Conservation (phyloP, 1,140 invertebrate genomes). For the Drosophila paulistorum region DNA sequence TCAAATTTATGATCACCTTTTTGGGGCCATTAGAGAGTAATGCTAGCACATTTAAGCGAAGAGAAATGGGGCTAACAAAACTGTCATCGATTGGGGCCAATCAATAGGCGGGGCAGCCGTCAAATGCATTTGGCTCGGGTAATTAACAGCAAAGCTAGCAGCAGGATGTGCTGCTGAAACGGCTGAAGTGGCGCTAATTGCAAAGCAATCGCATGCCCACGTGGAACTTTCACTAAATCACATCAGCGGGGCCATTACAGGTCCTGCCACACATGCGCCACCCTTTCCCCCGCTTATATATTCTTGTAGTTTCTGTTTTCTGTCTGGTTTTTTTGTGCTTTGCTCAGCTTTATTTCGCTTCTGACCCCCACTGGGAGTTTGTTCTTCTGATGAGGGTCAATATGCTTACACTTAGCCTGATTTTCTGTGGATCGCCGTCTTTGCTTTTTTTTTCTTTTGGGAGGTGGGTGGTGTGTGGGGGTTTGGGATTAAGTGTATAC, state of each 20-base stretch:
- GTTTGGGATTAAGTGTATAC: slow-evolving; percentile 30
- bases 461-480: slow-evolving; percentile 23
- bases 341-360: slow-evolving; percentile 54
- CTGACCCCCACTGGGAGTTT: slow-evolving; percentile 31
- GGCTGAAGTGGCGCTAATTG: slow-evolving; percentile 78
- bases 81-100: slow-evolving; percentile 67
- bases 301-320: no score
- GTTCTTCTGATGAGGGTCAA: slow-evolving; percentile 67
- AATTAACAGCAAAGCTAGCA: slow-evolving; percentile 47
- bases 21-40: slow-evolving; percentile 37
- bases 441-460: neutral
- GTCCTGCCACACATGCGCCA: slow-evolving; percentile 26
- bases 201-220: slow-evolving; percentile 69
- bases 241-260: slow-evolving; percentile 28
- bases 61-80: slow-evolving; percentile 51
- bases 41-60: neutral
- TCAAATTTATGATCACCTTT: slow-evolving; percentile 64
- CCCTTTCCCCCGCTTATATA: neutral
- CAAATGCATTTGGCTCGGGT: slow-evolving; percentile 45
- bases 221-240: slow-evolving; percentile 65
- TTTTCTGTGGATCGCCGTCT: slow-evolving; percentile 58
- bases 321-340: slow-evolving; percentile 1
- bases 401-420: slow-evolving; percentile 76
- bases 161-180: slow-evolving; percentile 36
- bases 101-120: slow-evolving; percentile 46